phyloP scores from a whole-genome alignment of 2,113 vertebrate genomes.

The Piaya cayana region DNA sequence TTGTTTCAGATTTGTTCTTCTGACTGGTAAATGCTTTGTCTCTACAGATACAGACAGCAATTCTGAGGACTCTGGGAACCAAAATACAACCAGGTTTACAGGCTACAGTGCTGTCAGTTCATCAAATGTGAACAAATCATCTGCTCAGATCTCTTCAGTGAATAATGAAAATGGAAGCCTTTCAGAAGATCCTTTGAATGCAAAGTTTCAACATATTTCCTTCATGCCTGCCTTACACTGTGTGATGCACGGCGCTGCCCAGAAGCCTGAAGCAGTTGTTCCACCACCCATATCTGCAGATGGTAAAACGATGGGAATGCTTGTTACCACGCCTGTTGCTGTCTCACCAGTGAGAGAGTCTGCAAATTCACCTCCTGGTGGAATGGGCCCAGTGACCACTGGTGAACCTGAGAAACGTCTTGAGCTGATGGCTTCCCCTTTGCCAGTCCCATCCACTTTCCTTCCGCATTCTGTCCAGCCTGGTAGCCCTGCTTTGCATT shows the following conservation, averaged over 20 bases:
- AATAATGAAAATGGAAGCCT: slow-evolving; percentile 67
- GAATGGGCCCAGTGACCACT: slow-evolving; percentile 55
- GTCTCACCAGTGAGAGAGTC: slow-evolving; percentile 73
- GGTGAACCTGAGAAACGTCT: slow-evolving; percentile 82
- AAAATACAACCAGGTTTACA: slow-evolving; percentile 71
- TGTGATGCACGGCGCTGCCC: slow-evolving; percentile 80
- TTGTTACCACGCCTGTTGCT: slow-evolving; percentile 76
- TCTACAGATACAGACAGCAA: slow-evolving; percentile 88
- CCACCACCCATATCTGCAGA: slow-evolving; percentile 77
- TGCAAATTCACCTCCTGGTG: slow-evolving; percentile 63
- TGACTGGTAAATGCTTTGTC: not conserved
- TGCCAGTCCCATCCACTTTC: slow-evolving; percentile 77
- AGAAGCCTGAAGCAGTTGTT: slow-evolving; percentile 75
- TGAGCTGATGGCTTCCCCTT: slow-evolving; percentile 74
- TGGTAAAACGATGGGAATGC: slow-evolving; percentile 78
- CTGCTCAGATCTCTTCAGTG: slow-evolving; percentile 73
- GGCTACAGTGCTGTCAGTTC: slow-evolving; percentile 69
- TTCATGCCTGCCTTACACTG: slow-evolving; percentile 85
- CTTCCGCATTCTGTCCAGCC: slow-evolving; percentile 74
- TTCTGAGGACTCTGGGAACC: slow-evolving; percentile 87
- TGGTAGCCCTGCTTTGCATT: slow-evolving; percentile 78
- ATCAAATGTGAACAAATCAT: slow-evolving; percentile 67
- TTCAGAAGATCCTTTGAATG: slow-evolving; percentile 69
- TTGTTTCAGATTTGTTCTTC: not conserved
- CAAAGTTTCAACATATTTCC: slow-evolving; percentile 80